phyloP scores from a whole-genome alignment of 2,113 vertebrate species.

The Tetrao urogallus region DNA sequence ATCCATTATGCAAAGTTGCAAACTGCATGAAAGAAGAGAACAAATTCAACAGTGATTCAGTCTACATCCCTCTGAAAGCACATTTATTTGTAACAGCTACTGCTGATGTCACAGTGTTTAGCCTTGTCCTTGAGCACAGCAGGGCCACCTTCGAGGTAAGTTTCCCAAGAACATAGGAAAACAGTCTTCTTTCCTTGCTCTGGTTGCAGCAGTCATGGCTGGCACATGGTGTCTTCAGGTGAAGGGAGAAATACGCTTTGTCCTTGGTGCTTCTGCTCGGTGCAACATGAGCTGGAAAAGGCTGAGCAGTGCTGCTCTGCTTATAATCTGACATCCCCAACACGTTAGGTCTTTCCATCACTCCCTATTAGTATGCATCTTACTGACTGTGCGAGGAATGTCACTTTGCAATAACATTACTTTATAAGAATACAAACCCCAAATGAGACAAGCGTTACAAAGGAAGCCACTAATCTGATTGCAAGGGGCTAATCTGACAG shows the following conservation, averaged over 20 bases:
- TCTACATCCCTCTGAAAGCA: not conserved
- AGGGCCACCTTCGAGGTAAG: not conserved
- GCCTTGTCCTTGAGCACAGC: not conserved
- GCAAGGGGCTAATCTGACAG: slow-evolving; percentile 9
- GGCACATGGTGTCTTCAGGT: not conserved
- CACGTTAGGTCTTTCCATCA: not conserved
- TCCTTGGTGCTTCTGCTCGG: not conserved
- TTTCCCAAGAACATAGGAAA: not conserved
- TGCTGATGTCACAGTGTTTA: not conserved
- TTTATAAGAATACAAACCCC: slow-evolving; percentile 56
- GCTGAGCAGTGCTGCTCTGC: not conserved
- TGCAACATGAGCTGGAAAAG: not conserved
- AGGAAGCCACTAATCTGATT: slow-evolving; percentile 10
- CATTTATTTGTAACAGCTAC: not conserved
- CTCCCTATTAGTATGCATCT: slow-evolving; percentile 36
- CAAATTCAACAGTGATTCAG: not conserved
- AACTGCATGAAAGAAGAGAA: not conserved
- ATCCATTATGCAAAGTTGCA: not conserved
- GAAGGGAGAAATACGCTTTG: not conserved
- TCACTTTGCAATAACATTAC: slow-evolving; percentile 60
- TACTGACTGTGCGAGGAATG: slow-evolving; percentile 45
- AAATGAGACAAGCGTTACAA: slow-evolving; percentile 38
- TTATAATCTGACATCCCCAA: slow-evolving; percentile 8
- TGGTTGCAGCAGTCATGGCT: not conserved
- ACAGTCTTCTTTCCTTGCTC: not conserved